Evolutionary conservation across 92 coral and sea anemone genomes (phyloP).

Genomic region (Epizoanthus scotinus): DNA sequence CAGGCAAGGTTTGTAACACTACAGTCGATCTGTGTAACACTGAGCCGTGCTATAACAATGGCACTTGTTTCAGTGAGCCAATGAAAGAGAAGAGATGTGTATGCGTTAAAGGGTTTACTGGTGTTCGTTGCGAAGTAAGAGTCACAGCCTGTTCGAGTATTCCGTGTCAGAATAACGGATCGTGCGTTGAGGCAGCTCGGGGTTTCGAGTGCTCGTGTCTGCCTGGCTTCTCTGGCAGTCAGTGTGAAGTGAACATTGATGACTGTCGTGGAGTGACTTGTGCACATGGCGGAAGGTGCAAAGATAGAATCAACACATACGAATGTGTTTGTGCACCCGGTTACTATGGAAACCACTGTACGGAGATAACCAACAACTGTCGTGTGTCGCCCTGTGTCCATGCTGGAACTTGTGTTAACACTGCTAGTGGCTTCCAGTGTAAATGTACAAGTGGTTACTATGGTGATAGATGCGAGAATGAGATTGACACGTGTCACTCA

Average conservation of each 20-base stretch:
- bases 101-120: constrained; percentile 51
- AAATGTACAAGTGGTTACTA: constrained; percentile 57
- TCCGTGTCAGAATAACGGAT: constrained; percentile 50
- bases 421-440: constrained; percentile 54
- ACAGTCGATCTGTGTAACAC: constrained; percentile 47
- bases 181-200: constrained; percentile 42
- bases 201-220: constrained; percentile 56
- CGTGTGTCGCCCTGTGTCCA: constrained; percentile 69
- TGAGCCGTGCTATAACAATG: constrained; percentile 53
- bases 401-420: constrained; percentile 67
- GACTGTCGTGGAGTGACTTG: constrained; percentile 54
- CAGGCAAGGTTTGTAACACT: constrained; percentile 60
- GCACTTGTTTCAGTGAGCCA: constrained; percentile 42
- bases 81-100: constrained; percentile 44
- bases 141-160: constrained; percentile 3
- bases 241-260: constrained; percentile 41
- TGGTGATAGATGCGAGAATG: constrained; percentile 66
- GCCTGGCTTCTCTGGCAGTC: constrained; percentile 48
- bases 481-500: constrained; percentile 77
- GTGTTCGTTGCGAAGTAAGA: constrained; percentile 53
- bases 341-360: constrained; percentile 73
- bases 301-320: constrained; percentile 42
- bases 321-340: constrained; percentile 65
- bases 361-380: constrained; percentile 62
- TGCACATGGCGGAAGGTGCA: constrained; percentile 69